These are phyloP conservation scores for Epinephelus fuscoguttatus DNA, from an alignment of 2,113 vertebrate genomes.

Conservation along the genomic window DNA sequence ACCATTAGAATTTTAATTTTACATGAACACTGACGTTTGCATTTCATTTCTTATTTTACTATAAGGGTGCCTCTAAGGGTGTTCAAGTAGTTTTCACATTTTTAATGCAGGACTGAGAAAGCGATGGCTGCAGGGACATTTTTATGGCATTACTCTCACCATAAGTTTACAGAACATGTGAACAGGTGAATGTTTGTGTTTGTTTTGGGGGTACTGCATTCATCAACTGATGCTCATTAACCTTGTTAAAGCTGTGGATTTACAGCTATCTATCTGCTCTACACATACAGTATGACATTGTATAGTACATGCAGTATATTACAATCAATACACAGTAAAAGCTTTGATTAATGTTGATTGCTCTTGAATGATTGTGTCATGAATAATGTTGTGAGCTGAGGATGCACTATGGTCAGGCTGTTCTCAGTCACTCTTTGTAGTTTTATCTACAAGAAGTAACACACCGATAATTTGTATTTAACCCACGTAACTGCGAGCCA, in stretches of 20 bases:
- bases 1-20: constrained; percentile 40
- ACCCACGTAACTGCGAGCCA: no score
- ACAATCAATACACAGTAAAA: neutral
- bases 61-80: constrained; percentile 1
- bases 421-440: no score
- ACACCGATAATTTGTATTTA: no score
- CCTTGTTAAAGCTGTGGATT: constrained; percentile 7
- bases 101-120: constrained; percentile 31
- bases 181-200: neutral
- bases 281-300: neutral
- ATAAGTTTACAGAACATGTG: neutral
- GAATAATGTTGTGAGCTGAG: neutral
- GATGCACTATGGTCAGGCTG: neutral
- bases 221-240: neutral
- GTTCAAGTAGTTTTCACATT: constrained; percentile 32
- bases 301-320: neutral
- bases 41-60: constrained; percentile 20
- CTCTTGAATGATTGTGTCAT: neutral
- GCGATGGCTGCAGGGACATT: constrained; percentile 9
- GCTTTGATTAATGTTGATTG: neutral
- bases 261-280: neutral
- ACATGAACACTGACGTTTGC: constrained; percentile 28
- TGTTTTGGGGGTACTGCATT: neutral
- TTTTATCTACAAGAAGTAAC: no score
- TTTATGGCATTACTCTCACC: constrained; percentile 11